Conservation (phyloP, 1,140 invertebrate genomes). For the Calephelis virginiensis region DNA sequence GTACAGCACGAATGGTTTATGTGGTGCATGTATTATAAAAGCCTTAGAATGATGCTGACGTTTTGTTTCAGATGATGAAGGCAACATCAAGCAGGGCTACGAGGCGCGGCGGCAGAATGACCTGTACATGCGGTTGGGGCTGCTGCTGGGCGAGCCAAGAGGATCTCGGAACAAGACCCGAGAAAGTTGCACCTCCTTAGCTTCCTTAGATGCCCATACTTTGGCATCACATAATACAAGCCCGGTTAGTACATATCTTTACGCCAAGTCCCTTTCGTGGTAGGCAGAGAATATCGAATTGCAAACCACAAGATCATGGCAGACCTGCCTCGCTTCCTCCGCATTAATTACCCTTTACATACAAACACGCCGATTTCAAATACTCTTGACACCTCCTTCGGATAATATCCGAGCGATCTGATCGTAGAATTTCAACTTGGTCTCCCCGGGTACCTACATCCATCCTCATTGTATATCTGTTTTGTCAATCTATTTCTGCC, state of each 20-base stretch:
- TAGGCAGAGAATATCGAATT: too few relatives aligned
- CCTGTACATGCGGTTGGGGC: conserved; percentile 90
- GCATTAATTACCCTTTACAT: too few relatives aligned
- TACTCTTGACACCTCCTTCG: too few relatives aligned
- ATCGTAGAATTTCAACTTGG: too few relatives aligned
- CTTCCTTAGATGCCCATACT: conserved; percentile 86
- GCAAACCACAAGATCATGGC: too few relatives aligned
- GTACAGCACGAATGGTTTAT: conserved; percentile 31
- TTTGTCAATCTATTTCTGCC: too few relatives aligned
- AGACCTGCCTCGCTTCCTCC: too few relatives aligned
- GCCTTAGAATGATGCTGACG: not conserved
- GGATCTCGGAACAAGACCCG: conserved; percentile 72
- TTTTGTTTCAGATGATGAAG: conserved; percentile 83
- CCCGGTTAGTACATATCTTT: conserved; percentile 82
- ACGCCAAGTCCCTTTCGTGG: too few relatives aligned
- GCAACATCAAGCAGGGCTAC: conserved; percentile 81
- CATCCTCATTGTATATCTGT: too few relatives aligned
- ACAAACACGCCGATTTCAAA: too few relatives aligned
- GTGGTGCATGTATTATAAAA: conserved; percentile 25
- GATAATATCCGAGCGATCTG: too few relatives aligned
- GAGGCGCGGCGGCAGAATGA: conserved; percentile 85
- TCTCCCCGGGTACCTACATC: too few relatives aligned
- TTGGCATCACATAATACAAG: conserved; percentile 89
- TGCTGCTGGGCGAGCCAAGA: conserved; percentile 87
- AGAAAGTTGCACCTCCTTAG: conserved; percentile 81